Base-by-base conservation (phyloP, 2,797 vertebrate genomes). In the Coccyzus lansbergi region DNA sequence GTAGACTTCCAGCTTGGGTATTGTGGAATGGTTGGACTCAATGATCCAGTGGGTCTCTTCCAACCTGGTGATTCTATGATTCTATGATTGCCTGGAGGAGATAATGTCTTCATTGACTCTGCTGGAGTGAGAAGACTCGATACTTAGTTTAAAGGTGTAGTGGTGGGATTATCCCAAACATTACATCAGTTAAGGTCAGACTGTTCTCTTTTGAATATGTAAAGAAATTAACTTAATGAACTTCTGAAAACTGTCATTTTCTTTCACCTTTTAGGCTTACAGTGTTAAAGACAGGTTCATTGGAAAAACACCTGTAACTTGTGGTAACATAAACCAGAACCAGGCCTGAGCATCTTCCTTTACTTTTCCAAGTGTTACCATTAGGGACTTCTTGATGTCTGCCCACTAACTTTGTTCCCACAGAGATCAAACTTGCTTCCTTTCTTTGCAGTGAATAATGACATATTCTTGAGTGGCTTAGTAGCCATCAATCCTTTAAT, bases 51-150 rank as follows among this genome's bases (percentile, higher is more conserved):
- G n/a, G n/a, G n/a, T n/a, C n/a, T n/a, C n/a, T n/a, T n/a, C n/a
- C n/a, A n/a, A n/a, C n/a, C n/a, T n/a, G n/a, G n/a, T n/a, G n/a
- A n/a, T n/a, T n/a, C n/a, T n/a, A n/a, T n/a, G n/a, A n/a, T n/a
- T n/a, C n/a, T n/a, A 31, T 78, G 40, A 20, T 36, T 38, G 25
- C 10, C 59, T 72, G 69, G 8, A 36, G 19, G 19, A 93, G 29
- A 17, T 53, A 17, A 29, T 3, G 0, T 17, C 40, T 72, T 67
- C 46, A 33, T 8, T 76, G 51, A 22, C 18, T 48, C 44, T 74
- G 26, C 20, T 40, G 33, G 20, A 3, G 1, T 6, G 18, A 15
- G 5, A 59, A 26, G 34, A 28, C 14, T 62, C 0, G 0, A 42
- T 42, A 62, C 20, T 42, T 28, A 38, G 21, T 19, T 46, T 49